Evolutionary conservation across 1,140 invertebrate genomes (phyloP), one percentile per base, ranked within the genome.

Genomic region (Muscidifurax raptorellus): DNA sequence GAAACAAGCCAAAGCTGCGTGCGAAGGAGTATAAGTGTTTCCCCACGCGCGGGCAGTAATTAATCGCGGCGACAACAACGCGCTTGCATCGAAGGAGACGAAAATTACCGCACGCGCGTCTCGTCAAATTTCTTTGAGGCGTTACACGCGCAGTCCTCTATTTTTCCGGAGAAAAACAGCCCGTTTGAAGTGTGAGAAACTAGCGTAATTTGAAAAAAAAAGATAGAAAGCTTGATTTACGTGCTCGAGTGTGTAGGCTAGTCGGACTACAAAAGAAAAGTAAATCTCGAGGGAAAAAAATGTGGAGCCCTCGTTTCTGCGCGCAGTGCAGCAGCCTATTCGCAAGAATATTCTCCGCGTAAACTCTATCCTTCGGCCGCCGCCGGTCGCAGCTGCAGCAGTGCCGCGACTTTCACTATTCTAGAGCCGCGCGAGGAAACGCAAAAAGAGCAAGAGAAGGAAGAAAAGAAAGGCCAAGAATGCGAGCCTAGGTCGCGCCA

Each of bases 391-490:
- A 67, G 25, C 30, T 74, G 36, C 22, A 44, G 44, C 30, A 1
- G n/a, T n/a, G n/a, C n/a, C 25, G 18, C 13, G 28, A 69, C 78
- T 80, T 80, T 80, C 78, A 80, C 64, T 80, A n/a, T n/a, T 80
- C 64, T 80, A 80, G 27, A 59, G 40, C 30, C 28, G n/a, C n/a
- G n/a, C n/a, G 36, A n/a, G 6, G 47, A 40, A 80, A 67, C 67
- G 76, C 7, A 66, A 40, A 64, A 25, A 78, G 52, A 66, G 18
- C 22, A 2, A 36, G 52, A 27, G 25, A 59, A 59, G 52, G 52
- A 59, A 59, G 52, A 59, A 59, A 59, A 59, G 52, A 44, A n/a
- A 69, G 66, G 30, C 15, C 6, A 36, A 44, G 40, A 28, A n/a
- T 36, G 30, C 32, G 59, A 64, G 18, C 32, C 52, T 18, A 18